phyloP scores from a whole-genome alignment of 1,140 invertebrate genomes.

The Caenorhabditis inopinata region DNA sequence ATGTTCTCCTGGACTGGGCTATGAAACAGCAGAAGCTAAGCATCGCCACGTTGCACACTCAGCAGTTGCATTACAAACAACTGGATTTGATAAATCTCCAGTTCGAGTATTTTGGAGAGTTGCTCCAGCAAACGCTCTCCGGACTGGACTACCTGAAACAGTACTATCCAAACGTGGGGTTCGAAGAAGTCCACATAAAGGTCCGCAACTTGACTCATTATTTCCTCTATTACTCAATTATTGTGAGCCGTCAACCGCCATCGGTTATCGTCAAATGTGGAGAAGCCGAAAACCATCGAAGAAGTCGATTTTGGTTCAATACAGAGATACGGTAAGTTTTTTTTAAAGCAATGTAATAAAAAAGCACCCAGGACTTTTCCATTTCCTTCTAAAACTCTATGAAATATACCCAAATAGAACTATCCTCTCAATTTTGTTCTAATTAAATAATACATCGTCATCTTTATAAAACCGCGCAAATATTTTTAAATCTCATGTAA shows the following conservation, averaged over 20 bases:
- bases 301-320: slow-evolving; percentile 65
- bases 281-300: slow-evolving; percentile 65
- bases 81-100: slow-evolving; percentile 61
- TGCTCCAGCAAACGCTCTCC: slow-evolving; percentile 63
- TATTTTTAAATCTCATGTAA: no score
- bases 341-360: background rate
- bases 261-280: slow-evolving; percentile 65
- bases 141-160: slow-evolving; percentile 56
- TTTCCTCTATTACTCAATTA: slow-evolving; percentile 65
- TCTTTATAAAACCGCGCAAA: no score
- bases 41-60: slow-evolving; percentile 63
- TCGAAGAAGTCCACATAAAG: slow-evolving; percentile 56
- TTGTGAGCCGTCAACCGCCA: slow-evolving; percentile 60
- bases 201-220: slow-evolving; percentile 62
- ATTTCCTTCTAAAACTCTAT: no score
- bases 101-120: slow-evolving; percentile 65
- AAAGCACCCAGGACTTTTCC: no score
- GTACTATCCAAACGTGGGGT: slow-evolving; percentile 58
- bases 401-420: no score
- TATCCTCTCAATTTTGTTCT: no score
- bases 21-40: slow-evolving; percentile 64
- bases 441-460: no score
- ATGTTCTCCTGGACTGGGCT: slow-evolving; percentile 60
- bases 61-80: slow-evolving; percentile 59
- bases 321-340: slow-evolving; percentile 60